Conservation (phyloP, 2,888 invertebrate species). For the Euplagia quadripunctaria region DNA sequence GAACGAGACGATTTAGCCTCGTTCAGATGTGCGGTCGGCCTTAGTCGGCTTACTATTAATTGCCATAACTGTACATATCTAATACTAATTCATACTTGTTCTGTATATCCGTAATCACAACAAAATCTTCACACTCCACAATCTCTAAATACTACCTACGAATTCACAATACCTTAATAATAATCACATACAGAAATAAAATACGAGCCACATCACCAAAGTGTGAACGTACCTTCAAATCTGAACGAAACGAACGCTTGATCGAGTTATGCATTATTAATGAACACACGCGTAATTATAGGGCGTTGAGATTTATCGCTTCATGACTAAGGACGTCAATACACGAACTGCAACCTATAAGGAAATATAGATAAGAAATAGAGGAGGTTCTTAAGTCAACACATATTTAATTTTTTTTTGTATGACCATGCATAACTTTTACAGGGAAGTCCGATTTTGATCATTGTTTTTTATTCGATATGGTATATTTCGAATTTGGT, state of each 20-base stretch:
- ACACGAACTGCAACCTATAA: background rate
- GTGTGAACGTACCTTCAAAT: conserved; percentile 56
- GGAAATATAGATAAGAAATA: background rate
- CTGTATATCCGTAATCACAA: background rate
- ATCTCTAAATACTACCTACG: conserved; percentile 40
- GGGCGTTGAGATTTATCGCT: conserved; percentile 74
- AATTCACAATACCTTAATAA: conserved; percentile 34
- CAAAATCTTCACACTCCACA: conserved; percentile 40
- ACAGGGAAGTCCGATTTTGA: too few species aligned
- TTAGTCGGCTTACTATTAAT: too few species aligned
- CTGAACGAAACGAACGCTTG: conserved; percentile 67
- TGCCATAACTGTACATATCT: background rate
- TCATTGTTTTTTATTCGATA: too few species aligned
- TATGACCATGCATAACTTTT: too few species aligned
- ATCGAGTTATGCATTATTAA: conserved; percentile 87
- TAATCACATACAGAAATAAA: conserved; percentile 46
- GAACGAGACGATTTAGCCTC: too few species aligned
- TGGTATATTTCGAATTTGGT: too few species aligned
- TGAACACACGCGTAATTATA: conserved; percentile 81
- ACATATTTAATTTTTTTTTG: too few species aligned
- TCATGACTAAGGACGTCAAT: conserved; percentile 38
- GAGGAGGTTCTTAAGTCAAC: background rate
- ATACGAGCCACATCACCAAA: conserved; percentile 24
- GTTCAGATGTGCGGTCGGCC: too few species aligned
- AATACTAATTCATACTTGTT: background rate